Evolutionary conservation across 2,888 invertebrate genomes (phyloP), one percentile per base, ranked within the genome.

Genomic region (Watsonalla cultraria): DNA sequence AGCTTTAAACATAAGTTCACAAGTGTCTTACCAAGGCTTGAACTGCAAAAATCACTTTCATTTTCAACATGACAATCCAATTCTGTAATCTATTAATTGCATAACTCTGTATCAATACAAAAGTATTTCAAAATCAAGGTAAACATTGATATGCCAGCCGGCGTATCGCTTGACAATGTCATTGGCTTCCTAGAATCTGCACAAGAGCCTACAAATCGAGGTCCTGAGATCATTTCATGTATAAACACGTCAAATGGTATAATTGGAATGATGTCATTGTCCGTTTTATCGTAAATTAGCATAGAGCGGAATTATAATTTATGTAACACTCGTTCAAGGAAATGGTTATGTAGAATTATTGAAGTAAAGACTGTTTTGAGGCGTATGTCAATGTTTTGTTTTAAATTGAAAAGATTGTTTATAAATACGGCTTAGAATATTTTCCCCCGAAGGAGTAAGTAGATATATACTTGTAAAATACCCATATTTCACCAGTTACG

Each of bases 201-300:
- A 11, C 42, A 11, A 52, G 42, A 46, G 39, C 11, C 46, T 45
- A 45, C 48, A 51, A 52, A 58, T 9, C 13, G 14, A 49, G 37
- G 15, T 49, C 6, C 14, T 49, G 49, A 49, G 49, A 49, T 49
- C 49, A 49, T 15, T 63, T 58, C 54, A 54, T 46, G 54, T 60
- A 37, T 49, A 53, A 57, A 62, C 57, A 54, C 65, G 52, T 58
- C 58, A 61, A 54, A 54, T 54, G 57, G 65, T 68, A 64, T 70
- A 74, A 72, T 71, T 68, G 61, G 56, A 33, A 61, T 75, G 74
- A 75, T 74, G 74, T 74, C 74, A 75, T 56, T 62, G 58, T 54
- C 61, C 50, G 54, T 59, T 63, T 51, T 54, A 57, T 53, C 5
- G 48, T 5, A 59, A 70, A 70, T 72, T 70, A 70, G 55, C 61